Conservation (phyloP, 2,797 vertebrate species). For the Diglossa cyanea region DNA sequence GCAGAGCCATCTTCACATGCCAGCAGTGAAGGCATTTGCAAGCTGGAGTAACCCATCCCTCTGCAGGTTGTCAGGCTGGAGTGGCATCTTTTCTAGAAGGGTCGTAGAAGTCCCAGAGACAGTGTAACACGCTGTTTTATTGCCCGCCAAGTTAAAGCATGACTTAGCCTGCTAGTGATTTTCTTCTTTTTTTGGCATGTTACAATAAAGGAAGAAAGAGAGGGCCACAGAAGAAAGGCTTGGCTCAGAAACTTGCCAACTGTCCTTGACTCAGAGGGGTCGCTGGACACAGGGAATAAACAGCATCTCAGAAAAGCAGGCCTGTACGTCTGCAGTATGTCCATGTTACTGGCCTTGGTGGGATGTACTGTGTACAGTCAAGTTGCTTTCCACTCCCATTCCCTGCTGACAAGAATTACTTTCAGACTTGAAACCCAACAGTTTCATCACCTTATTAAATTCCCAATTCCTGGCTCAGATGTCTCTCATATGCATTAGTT, state of each 20-base stretch:
- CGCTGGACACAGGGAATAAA: not conserved
- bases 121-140: accelerated
- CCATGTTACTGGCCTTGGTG: not conserved
- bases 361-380: not conserved
- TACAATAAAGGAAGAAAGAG: not conserved
- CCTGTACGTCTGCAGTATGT: not conserved
- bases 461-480: not conserved
- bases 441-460: not conserved
- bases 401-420: not conserved
- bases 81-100: not conserved
- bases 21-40: not conserved
- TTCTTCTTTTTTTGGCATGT: not conserved
- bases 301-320: not conserved
- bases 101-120: accelerated
- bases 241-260: not conserved
- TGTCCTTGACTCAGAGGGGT: not conserved
- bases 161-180: not conserved
- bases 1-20: not conserved
- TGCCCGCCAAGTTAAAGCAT: not conserved
- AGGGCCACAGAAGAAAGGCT: not conserved
- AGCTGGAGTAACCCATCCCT: not conserved
- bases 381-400: not conserved
- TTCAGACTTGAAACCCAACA: not conserved
- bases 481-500: not conserved
- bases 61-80: not conserved